Base-by-base conservation (phyloP, 2,888 invertebrate genomes). In the Aporophyla nigra region DNA sequence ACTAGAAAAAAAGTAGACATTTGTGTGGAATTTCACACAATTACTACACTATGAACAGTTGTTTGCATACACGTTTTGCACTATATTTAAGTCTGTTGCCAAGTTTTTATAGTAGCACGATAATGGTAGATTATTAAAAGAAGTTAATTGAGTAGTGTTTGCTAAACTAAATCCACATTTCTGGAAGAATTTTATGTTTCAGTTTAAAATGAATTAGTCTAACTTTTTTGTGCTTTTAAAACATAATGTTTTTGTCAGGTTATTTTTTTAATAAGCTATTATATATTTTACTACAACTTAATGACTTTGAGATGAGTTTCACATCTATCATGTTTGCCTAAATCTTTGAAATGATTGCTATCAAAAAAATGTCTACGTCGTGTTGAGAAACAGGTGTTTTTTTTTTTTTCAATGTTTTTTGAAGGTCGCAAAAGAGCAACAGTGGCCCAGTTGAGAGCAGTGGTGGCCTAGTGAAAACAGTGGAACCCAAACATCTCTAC, bases 21-120 rank as follows among this genome's bases (percentile, higher is more conserved):
- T 70, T 56, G 51, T 77, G 65, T 65, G 75, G 82, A 79, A 84
- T 83, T 81, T 85, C 85, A 85, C 86, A 87, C 78, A 33, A 76
- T 76, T 80, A 69, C 68, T 78, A 74, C 71, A 63, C 70, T 73
- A 40, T 59, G 19, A 72, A 78, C 59, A 61, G 76, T 70, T 78
- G 68, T 84, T 79, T 83, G 70, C 65, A 79, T 80, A 68, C 51
- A 74, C 19, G 40, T 58, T 71, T 66, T 70, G 56, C 51, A 43
- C 67, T 68, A 51, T 74, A 54, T 75, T 71, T 72, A 54, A 75
- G 9, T 40, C 71, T 24, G 3, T 69, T 69, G 43, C 19, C 10
- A 27, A 61, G 4, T 71, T 80, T 74, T 49, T 72, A 40, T 5
- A 16, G 1, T 16, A 16, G 7, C 7, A 7, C 6, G 14, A 21